phyloP scores from a whole-genome alignment of 2,888 invertebrate species.

The Schrankia costaestrigalis region DNA sequence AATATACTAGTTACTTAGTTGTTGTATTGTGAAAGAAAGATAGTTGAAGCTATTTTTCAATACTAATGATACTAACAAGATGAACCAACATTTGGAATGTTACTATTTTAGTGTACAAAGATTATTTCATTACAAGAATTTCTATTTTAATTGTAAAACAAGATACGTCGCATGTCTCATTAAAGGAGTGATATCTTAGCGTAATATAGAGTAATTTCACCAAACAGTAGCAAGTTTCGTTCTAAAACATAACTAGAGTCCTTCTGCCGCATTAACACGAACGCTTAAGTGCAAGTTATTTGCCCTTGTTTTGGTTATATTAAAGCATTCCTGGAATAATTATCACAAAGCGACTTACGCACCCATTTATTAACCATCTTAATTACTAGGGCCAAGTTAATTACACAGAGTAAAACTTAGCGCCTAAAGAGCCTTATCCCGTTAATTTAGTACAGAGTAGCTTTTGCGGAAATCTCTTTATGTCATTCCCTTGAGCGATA shows the following conservation, averaged over 20 bases:
- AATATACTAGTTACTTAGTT: too few relatives aligned
- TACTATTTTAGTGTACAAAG: constrained; percentile 14
- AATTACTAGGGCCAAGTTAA: constrained; percentile 77
- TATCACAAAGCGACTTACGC: constrained; percentile 75
- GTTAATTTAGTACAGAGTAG: constrained; percentile 65
- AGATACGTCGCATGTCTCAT: constrained; percentile 30
- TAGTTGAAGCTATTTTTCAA: too few relatives aligned
- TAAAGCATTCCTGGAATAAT: constrained; percentile 75
- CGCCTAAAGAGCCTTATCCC: constrained; percentile 69
- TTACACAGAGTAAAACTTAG: constrained; percentile 72
- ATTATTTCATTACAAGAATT: constrained; percentile 17
- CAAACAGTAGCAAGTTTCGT: constrained; percentile 44
- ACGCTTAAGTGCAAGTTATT: constrained; percentile 56
- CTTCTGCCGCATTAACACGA: constrained; percentile 58
- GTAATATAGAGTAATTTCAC: constrained; percentile 39
- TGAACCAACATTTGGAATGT: not conserved
- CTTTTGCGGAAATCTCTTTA: constrained; percentile 61
- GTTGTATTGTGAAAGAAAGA: too few relatives aligned
- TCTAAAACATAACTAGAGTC: constrained; percentile 51
- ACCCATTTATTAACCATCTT: constrained; percentile 78
- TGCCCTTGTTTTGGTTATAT: constrained; percentile 68
- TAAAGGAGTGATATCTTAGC: constrained; percentile 34
- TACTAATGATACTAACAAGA: not conserved
- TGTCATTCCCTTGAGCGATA: constrained; percentile 56
- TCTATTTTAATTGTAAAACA: constrained; percentile 30